Base-by-base conservation (phyloP, 2,113 vertebrate genomes). In the Miniopterus natalensis region DNA sequence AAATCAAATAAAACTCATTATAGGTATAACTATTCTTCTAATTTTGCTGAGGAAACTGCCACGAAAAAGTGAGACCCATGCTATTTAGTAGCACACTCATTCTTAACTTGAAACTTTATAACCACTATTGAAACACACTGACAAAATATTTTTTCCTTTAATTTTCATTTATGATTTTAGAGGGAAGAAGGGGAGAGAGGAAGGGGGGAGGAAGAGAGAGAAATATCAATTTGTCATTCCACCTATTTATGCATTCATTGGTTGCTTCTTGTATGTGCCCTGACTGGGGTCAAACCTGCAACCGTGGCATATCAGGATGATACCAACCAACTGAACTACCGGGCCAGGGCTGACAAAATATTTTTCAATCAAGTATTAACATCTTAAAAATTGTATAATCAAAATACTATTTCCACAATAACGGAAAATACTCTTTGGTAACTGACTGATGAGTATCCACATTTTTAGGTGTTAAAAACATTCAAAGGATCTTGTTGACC, bases 51-150 rank as follows among this genome's bases (percentile, higher is more conserved):
- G 49, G 47, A 86, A 86, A 87, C 59, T 84, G n/a, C 23, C 45
- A 87, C 9, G 23, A 90, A 61, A 88, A 94, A 79, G 8, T 21
- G 20, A 87, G 21, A 93, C 27, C 42, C 15, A 65, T 49, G 14
- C 85, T 79, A 84, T 53, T 87, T 66, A 61, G n/a, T 66, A 90
- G 65, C 6, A 91, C 1, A 78, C 59, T 78, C 15, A 90, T 40
- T 5, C 20, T 94, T 71, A 95, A 83, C 18, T 90, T 88, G 42
- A 92, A 83, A 78, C 36, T 75, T 89, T 63, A 51, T 83, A 68
- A 65, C 18, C 10, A 73, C 7, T 95, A 79, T 23, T 89, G 49
- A 90, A 93, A 74, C 4, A 84, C 17, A 79, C 2, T n/a, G 21
- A 92, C n/a, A 85, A 95, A 59, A 71, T 86, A 8, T 87, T 79